Evolutionary conservation across 1,140 invertebrate species (phyloP).

Genomic region (Cyrtorhinus lividipennis): DNA sequence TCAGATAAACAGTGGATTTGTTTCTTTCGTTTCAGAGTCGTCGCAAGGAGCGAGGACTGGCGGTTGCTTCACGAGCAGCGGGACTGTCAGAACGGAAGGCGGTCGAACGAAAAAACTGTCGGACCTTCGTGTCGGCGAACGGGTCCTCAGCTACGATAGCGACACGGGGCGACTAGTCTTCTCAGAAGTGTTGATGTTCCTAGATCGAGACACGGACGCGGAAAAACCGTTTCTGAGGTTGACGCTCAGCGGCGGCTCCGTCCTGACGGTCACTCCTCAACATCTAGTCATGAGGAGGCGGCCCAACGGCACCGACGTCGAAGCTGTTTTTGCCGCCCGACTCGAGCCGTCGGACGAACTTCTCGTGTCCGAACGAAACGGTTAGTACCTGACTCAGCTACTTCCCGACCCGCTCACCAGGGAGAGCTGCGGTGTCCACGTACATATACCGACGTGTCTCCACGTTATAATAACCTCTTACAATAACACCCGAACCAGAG

Average conservation of each 20-base stretch:
- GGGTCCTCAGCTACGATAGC: slow-evolving; percentile 55
- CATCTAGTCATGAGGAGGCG: slow-evolving; percentile 49
- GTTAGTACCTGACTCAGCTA: slow-evolving; percentile 27
- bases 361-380: slow-evolving; percentile 34
- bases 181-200: slow-evolving; percentile 77
- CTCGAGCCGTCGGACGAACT: slow-evolving; percentile 38
- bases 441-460: too few species aligned
- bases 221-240: slow-evolving; percentile 55
- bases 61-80: slow-evolving; percentile 59
- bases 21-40: slow-evolving; percentile 59
- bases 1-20: too few species aligned
- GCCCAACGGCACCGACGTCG: slow-evolving; percentile 18
- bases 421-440: too few species aligned
- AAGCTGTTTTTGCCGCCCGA: slow-evolving; percentile 42
- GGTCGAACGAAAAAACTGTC: slow-evolving; percentile 39
- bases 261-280: slow-evolving; percentile 64
- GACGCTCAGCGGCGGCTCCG: slow-evolving; percentile 47
- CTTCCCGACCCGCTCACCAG: neutral
- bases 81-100: slow-evolving; percentile 40
- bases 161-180: slow-evolving; percentile 49
- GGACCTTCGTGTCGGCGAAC: slow-evolving; percentile 59
- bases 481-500: too few species aligned
- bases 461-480: too few species aligned
- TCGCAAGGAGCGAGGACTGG: slow-evolving; percentile 66
- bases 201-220: slow-evolving; percentile 58